Evolutionary conservation across 2,888 invertebrate genomes (phyloP), one percentile per base, ranked within the genome.

Genomic region (Andrena chrysosceles): DNA sequence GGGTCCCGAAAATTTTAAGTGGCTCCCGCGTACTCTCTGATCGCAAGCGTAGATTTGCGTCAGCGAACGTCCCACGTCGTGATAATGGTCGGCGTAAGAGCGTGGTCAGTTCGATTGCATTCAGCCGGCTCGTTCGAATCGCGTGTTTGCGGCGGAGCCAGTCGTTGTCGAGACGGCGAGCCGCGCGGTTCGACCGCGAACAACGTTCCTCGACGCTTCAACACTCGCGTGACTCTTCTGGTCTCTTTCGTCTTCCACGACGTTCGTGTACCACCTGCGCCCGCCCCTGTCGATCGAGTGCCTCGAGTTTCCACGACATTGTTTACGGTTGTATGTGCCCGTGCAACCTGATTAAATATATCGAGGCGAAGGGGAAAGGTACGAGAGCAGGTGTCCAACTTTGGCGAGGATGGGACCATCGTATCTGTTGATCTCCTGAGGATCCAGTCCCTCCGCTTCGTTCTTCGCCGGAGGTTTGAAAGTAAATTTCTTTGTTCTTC

Each of bases 151-250:
- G 2, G 60, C 48, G 62, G 72, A 68, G 79, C 72, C 86, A 87
- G 87, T 87, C 86, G 84, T 80, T 64, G 84, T 84, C 76, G 78
- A 67, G 84, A 80, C 84, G 87, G 75, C 86, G 75, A 72, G 63
- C 75, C 8, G 86, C 10, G 77, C 81, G 86, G 85, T 79, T 60
- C 63, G 23, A 60, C 13, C 10, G 16, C 64, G 49, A 10, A n/a
- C 20, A 67, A 13, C 54, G 23, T 35, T n/a, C 35, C 64, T 52
- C 52, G n/a, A 16, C 29, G 29, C 7, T 29, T 6, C 42, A 23
- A 23, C 10, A 42, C 31, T 60, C 60, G 48, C 62, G 68, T 35
- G 71, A 48, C 64, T 49, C 48, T 49, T 13, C 31, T 48, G 13
- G 4, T 29, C 20, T 31, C 26, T 6, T 20, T 33, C 23, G 8